Base-by-base conservation (phyloP, 2,113 vertebrate species). In the Osmerus mordax region DNA sequence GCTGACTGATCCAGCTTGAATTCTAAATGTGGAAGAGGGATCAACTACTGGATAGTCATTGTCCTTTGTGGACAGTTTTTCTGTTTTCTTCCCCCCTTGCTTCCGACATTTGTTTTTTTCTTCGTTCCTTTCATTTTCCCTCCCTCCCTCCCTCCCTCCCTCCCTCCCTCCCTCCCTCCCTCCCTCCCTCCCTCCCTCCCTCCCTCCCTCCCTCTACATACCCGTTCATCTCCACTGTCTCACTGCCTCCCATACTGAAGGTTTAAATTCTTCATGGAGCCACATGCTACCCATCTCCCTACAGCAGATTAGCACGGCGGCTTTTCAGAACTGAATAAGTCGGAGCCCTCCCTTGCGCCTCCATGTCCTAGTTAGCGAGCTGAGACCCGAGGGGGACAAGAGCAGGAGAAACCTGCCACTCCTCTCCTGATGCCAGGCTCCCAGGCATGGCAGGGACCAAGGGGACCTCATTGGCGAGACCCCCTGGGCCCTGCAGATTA, bases 311-410 rank as follows among this genome's bases (percentile, higher is more conserved):
- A 76, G 62, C 81, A 81, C 79, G 70, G 75, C 36, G 6, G 54
- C 67, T 74, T 71, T 67, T 74, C 14, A 25, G 65, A 69, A 69
- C 16, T 71, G 80, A 84, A 84, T 81, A 62, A 80, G 74, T 61
- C 75, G 53, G 51, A 82, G 73, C 76, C 63, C 54, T 69, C 8
- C 0, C 12, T 74, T 8, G 64, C 71, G 65, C 28, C 14, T 58
- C 54, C 54, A 58, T 58, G 51, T 68, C 67, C 51, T 69, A 32
- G 62, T 64, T 41, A 41, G 29, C 62, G 21, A 19, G 62, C 29
- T 19, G 52, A 56, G 53, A 16, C 28, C 58, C 58, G 5, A 59
- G 58, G 19, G 56, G 19, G 58, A 32, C 58, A 9, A 23, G 58
- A 59, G 23, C 58, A 3, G 19, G 23, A n/a, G 23, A 23, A 66